A percentile compares a stretch with the other conserved stretches of the same genome.
phyloP scores from a whole-genome alignment of 2,113 vertebrate genomes.

The Serilophus lunatus region DNA sequence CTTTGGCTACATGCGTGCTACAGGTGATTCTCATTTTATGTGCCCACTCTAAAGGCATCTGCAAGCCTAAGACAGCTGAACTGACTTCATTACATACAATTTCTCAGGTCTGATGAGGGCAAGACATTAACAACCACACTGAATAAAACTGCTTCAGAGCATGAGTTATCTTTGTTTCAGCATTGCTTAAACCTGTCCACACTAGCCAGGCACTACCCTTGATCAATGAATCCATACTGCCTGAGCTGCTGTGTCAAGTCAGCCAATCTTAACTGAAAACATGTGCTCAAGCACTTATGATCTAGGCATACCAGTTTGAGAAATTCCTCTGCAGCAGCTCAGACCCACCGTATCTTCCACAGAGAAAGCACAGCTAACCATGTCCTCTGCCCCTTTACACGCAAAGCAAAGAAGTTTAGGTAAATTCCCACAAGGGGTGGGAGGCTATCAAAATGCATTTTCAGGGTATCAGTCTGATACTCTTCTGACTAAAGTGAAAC shows the following conservation, averaged over 20 bases:
- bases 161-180: neutral
- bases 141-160: neutral
- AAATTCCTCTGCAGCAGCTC: neutral
- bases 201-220: neutral
- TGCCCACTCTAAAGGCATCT: neutral
- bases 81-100: neutral
- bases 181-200: neutral
- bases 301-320: neutral
- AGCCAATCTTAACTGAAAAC: neutral
- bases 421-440: neutral
- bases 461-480: neutral
- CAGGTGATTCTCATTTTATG: neutral
- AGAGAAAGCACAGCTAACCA: neutral
- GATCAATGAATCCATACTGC: neutral
- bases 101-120: neutral
- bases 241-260: neutral
- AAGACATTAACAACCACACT: neutral
- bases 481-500: neutral
- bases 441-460: neutral
- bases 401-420: neutral
- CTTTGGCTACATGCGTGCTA: neutral
- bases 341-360: neutral
- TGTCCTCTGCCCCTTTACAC: neutral
- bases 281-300: neutral
- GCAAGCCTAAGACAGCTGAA: neutral